Base-by-base conservation (phyloP, 2,888 invertebrate species). In the Lumbricus terrestris region DNA sequence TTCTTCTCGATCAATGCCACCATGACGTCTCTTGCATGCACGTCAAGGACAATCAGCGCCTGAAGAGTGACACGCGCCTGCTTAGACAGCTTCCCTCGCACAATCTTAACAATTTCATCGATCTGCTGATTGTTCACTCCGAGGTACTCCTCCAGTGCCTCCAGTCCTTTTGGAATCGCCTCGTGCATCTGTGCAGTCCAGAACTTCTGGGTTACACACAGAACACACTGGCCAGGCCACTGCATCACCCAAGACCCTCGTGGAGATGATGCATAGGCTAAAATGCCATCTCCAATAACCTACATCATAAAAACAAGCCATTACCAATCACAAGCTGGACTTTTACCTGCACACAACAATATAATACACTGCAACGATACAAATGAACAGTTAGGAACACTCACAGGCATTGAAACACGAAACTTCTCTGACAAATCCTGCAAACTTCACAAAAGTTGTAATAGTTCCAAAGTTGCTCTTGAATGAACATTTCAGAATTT, bases 91-190 rank as follows among this genome's bases (percentile, higher is more conserved):
- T 95, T 94, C 18, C 95, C 95, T 91, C 95, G 96, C 1, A 98
- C 98, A 88, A 92, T 92, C 69, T 83, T 89, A 0, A 98, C 97
- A 92, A 98, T 97, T 93, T 97, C 96, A 37, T 96, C 96, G 91
- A 98, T 97, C 90, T 98, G 97, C 37, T 94, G 93, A 93, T 97
- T 97, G 94, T 97, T 97, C 92, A 96, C 69, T 35, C 96, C 95
- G 93, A 97, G 96, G 94, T 97, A 98, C 0, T 93, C 95, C 93
- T 91, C 95, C 95, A 96, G 97, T 29, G 88, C 94, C 40, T 90
- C 89, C 11, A 92, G 92, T 6, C 95, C 94, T 38, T 93, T 92
- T 11, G 92, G 90, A 91, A 95, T 93, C 18, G 95, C 93, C 88
- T 94, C 93, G 88, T 95, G 95, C 83, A 95, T 94, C 90, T 93